Conservation (phyloP, 2,888 invertebrate genomes). For the Ecliptopera silaceata region DNA sequence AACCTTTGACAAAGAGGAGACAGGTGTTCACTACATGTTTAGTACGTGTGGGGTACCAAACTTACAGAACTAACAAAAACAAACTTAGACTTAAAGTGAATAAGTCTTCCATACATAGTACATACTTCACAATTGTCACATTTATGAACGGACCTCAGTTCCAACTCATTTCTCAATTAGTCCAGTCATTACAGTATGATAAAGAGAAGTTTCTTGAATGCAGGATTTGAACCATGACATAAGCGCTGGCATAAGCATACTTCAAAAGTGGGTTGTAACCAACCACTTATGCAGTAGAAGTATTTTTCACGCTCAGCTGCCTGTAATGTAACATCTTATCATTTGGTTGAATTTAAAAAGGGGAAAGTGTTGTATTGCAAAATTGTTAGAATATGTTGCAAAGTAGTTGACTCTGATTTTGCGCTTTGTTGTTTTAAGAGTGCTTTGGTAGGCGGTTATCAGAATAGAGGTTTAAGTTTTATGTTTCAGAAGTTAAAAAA, state of each 20-base stretch:
- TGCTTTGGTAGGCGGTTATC: slow-evolving; percentile 8
- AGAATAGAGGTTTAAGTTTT: no score
- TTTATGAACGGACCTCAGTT: no score
- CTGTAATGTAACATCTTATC: slow-evolving; percentile 62
- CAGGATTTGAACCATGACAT: slow-evolving; percentile 50
- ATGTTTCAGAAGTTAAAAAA: no score
- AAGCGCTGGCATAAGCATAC: slow-evolving; percentile 40
- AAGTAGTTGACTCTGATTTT: slow-evolving; percentile 10
- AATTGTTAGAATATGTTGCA: slow-evolving; percentile 43
- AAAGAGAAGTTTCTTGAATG: background rate
- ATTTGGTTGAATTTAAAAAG: slow-evolving; percentile 49
- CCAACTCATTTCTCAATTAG: no score
- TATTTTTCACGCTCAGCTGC: slow-evolving; percentile 61
- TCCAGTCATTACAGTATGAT: no score
- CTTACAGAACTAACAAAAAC: no score
- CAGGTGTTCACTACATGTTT: no score
- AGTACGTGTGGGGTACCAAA: no score
- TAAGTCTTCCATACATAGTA: no score
- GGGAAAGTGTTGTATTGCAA: slow-evolving; percentile 65
- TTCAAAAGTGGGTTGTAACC: slow-evolving; percentile 39
- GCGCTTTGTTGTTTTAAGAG: slow-evolving; percentile 3
- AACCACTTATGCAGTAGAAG: slow-evolving; percentile 37
- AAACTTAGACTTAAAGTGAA: no score
- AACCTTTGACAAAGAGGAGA: no score
- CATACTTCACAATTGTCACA: no score